Evolutionary conservation across 1,140 invertebrate species (phyloP).

Genomic region (Leguminivora glycinivorella): DNA sequence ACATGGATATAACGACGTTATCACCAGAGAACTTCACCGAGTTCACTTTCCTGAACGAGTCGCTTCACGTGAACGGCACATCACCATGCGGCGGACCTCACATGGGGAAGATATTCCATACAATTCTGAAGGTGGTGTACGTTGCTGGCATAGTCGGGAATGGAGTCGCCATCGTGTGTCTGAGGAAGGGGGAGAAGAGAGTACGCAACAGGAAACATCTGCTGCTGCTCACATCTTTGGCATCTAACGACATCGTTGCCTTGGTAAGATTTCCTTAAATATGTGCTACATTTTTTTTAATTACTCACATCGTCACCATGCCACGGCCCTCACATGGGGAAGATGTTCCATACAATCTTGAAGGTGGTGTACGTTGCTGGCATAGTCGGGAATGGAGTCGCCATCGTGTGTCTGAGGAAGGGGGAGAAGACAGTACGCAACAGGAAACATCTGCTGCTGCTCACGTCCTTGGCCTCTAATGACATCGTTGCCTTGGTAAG

Average conservation of each 20-base stretch:
- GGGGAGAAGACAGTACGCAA: slow-evolving; percentile 84
- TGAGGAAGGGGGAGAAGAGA: slow-evolving; percentile 77
- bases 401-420: slow-evolving; percentile 62
- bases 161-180: slow-evolving; percentile 61
- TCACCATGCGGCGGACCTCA: background rate
- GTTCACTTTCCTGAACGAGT: background rate
- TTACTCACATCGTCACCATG: background rate
- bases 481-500: slow-evolving; percentile 88
- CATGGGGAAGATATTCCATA: background rate
- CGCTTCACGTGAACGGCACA: slow-evolving; percentile 6
- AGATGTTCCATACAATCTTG: slow-evolving; percentile 25
- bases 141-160: slow-evolving; percentile 71
- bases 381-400: slow-evolving; percentile 68
- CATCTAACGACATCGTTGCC: slow-evolving; percentile 89
- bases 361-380: slow-evolving; percentile 69
- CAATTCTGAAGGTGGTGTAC: slow-evolving; percentile 60
- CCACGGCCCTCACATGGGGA: background rate
- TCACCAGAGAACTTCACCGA: background rate
- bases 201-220: slow-evolving; percentile 89
- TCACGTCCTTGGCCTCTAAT: slow-evolving; percentile 87
- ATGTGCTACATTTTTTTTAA: background rate
- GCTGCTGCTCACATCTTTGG: slow-evolving; percentile 87
- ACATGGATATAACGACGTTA: background rate
- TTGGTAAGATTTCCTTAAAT: slow-evolving; percentile 75
- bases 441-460: slow-evolving; percentile 88